Conservation (phyloP, 2,113 vertebrate genomes). For the Phylloscopus trochiloides region DNA sequence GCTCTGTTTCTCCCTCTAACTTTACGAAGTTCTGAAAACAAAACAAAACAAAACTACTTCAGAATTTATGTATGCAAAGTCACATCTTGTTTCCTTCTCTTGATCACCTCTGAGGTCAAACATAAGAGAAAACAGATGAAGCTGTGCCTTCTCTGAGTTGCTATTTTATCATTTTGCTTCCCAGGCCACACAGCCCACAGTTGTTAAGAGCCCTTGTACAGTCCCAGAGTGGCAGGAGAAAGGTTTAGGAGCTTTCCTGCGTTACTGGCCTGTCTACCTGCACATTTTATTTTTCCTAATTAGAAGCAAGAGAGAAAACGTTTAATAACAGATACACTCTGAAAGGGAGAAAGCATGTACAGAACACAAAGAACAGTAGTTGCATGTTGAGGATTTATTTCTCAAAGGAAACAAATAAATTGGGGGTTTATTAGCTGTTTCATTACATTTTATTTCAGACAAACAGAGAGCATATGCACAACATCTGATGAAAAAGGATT, state of each 20-base stretch:
- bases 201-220: not conserved
- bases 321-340: slow-evolving; percentile 26
- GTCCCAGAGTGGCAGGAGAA: not conserved
- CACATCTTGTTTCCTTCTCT: not conserved
- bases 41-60: not conserved
- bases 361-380: slow-evolving; percentile 62
- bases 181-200: not conserved
- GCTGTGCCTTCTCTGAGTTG: not conserved
- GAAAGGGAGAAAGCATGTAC: slow-evolving; percentile 55
- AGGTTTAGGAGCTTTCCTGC: not conserved
- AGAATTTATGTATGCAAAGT: not conserved
- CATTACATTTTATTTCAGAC: slow-evolving; percentile 76
- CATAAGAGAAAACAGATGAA: not conserved
- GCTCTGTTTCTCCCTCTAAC: not conserved
- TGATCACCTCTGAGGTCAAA: not conserved
- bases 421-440: slow-evolving; percentile 79
- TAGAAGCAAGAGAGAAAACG: slow-evolving; percentile 39
- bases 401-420: slow-evolving; percentile 72
- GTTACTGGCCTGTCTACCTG: not conserved
- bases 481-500: slow-evolving; percentile 71
- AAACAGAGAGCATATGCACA: slow-evolving; percentile 71
- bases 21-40: not conserved
- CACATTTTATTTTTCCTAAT: not conserved
- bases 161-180: not conserved
- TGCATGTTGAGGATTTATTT: slow-evolving; percentile 51